phyloP scores from a whole-genome alignment of 2,888 invertebrate species.

The Pteria penguin region DNA sequence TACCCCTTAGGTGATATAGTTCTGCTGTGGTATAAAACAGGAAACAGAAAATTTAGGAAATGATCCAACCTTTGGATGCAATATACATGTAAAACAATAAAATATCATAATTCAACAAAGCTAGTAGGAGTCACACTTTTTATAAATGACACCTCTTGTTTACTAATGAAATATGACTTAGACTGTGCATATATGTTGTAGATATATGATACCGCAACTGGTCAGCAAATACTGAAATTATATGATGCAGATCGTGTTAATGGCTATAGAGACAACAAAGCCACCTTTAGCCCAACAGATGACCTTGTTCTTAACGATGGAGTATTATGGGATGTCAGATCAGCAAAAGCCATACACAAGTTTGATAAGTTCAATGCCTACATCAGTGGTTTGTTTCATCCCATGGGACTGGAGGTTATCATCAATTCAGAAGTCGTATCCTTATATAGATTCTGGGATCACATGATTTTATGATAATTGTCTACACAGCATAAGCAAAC shows the following conservation, averaged over 20 bases:
- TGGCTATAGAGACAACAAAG: slow-evolving; percentile 94
- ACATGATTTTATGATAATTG: neutral
- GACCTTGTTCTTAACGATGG: slow-evolving; percentile 97
- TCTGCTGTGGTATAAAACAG: no score
- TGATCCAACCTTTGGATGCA: no score
- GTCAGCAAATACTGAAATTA: slow-evolving; percentile 87
- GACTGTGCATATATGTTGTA: no score
- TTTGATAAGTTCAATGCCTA: slow-evolving; percentile 98
- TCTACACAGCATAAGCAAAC: no score
- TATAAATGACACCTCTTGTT: no score
- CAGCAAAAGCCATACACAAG: slow-evolving; percentile 93
- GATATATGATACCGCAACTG: slow-evolving; percentile 93
- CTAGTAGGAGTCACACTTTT: no score
- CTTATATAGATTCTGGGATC: slow-evolving; percentile 61
- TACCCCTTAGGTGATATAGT: no score
- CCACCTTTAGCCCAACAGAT: slow-evolving; percentile 96
- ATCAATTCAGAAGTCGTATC: slow-evolving; percentile 94
- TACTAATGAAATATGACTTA: no score
- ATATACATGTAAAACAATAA: no score
- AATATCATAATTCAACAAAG: no score
- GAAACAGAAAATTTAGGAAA: no score
- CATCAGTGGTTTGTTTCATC: slow-evolving; percentile 97
- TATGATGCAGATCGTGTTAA: slow-evolving; percentile 90
- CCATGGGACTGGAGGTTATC: slow-evolving; percentile 96
- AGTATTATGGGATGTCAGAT: slow-evolving; percentile 94